These are phyloP conservation scores for Dipodomys spectabilis DNA, from an alignment of 2,113 vertebrate genomes.

Conservation along the genomic window DNA sequence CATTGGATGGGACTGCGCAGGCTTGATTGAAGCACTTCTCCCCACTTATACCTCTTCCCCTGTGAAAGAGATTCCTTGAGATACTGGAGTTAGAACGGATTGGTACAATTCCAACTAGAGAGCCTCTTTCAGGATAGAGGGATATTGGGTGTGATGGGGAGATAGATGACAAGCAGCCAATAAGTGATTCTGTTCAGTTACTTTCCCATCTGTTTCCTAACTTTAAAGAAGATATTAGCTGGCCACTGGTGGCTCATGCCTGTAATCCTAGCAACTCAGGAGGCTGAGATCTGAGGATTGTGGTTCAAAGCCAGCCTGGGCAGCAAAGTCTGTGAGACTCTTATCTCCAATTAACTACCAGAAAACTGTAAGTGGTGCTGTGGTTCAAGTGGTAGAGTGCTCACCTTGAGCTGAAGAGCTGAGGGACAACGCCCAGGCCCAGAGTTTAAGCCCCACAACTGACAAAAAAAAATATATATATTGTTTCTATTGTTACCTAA, in stretches of 20 bases:
- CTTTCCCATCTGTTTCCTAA: slow-evolving; percentile 61
- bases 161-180: not conserved
- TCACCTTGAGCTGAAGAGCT: too few relatives aligned
- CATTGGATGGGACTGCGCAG: not conserved
- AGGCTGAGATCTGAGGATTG: too few relatives aligned
- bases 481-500: slow-evolving; percentile 46
- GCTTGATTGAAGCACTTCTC: not conserved
- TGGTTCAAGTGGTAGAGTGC: too few relatives aligned
- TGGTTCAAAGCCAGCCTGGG: too few relatives aligned
- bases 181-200: slow-evolving; percentile 36
- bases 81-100: not conserved
- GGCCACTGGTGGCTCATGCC: too few relatives aligned
- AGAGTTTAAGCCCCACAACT: too few relatives aligned
- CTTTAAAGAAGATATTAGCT: not conserved
- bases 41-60: too few relatives aligned
- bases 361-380: too few relatives aligned
- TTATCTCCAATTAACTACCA: too few relatives aligned
- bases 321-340: too few relatives aligned
- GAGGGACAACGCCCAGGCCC: too few relatives aligned
- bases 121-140: not conserved
- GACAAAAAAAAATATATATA: not conserved
- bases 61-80: not conserved
- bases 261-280: too few relatives aligned
- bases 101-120: not conserved
- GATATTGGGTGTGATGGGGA: not conserved